A percentile compares a stretch with the other conserved stretches of the same genome.
These are phyloP conservation scores for Chloromyia formosa DNA, from an alignment of 2,888 invertebrate genomes.

Conservation along the genomic window DNA sequence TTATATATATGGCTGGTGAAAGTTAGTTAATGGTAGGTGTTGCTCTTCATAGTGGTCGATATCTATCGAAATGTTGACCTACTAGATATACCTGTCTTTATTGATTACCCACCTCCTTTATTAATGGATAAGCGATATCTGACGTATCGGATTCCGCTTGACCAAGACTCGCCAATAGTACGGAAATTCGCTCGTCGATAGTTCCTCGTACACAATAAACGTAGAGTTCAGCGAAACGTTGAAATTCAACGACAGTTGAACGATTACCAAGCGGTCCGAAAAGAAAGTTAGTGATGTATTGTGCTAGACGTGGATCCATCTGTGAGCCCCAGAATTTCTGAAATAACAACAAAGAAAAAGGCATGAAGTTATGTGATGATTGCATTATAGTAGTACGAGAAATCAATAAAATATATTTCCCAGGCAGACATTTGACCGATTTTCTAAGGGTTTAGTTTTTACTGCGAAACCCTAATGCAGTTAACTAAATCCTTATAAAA, in stretches of 20 bases:
- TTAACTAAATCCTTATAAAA: too few species aligned
- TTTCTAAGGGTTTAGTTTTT: too few species aligned
- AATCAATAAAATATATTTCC: too few species aligned
- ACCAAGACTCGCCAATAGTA: constrained; percentile 69
- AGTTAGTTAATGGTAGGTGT: too few species aligned
- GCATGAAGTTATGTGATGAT: too few species aligned
- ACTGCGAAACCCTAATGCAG: too few species aligned
- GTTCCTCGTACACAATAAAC: constrained; percentile 76
- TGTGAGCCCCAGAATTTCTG: constrained; percentile 77
- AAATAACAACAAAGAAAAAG: constrained; percentile 52
- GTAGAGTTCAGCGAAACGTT: constrained; percentile 74
- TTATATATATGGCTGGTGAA: too few species aligned
- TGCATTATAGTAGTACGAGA: too few species aligned
- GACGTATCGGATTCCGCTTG: constrained; percentile 66
- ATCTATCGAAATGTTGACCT: too few species aligned
- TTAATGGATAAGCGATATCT: constrained; percentile 69
- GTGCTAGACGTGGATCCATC: constrained; percentile 73
- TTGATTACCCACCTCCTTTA: constrained; percentile 68
- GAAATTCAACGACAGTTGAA: constrained; percentile 68
- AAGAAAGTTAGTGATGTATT: constrained; percentile 74
- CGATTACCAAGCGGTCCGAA: constrained; percentile 69
- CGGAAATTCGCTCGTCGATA: constrained; percentile 70
- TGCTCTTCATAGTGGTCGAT: too few species aligned
- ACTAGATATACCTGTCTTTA: not conserved
- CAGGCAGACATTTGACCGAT: too few species aligned